Conservation (phyloP, 64 coral and sea anemone genomes). For the Hydrozoanthus tunicans region DNA sequence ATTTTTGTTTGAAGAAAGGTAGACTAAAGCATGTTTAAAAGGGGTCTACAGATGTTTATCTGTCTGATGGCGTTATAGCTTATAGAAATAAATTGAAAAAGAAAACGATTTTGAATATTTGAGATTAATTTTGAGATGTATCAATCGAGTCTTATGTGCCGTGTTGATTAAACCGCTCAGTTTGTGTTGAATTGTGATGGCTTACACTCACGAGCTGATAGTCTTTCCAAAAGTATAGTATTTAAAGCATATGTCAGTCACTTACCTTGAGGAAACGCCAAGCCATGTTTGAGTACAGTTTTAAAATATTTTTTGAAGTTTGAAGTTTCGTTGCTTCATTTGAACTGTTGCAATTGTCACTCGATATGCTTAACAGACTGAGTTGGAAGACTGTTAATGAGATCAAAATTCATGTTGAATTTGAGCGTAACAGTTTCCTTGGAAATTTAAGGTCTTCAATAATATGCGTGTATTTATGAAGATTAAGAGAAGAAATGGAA, state of each 20-base stretch:
- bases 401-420: background rate
- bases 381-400: background rate
- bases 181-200: background rate
- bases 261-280: conserved; percentile 26
- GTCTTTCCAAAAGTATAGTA: background rate
- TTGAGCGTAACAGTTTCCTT: conserved; percentile 5
- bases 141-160: too few relatives aligned
- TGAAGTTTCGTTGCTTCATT: background rate
- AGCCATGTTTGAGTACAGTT: background rate
- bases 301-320: background rate
- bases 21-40: too few relatives aligned
- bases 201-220: too few relatives aligned
- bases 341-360: background rate
- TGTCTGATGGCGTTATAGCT: too few relatives aligned
- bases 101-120: too few relatives aligned
- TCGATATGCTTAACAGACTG: background rate
- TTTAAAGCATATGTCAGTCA: background rate
- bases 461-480: conserved; percentile 1
- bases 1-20: too few relatives aligned
- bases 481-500: background rate
- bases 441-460: conserved; percentile 28
- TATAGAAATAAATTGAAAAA: too few relatives aligned
- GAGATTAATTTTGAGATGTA: too few relatives aligned
- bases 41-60: too few relatives aligned
- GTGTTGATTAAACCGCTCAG: background rate